These are phyloP conservation scores for Rosalia funebris DNA, from an alignment of 2,888 invertebrate genomes.

Conservation along the genomic window DNA sequence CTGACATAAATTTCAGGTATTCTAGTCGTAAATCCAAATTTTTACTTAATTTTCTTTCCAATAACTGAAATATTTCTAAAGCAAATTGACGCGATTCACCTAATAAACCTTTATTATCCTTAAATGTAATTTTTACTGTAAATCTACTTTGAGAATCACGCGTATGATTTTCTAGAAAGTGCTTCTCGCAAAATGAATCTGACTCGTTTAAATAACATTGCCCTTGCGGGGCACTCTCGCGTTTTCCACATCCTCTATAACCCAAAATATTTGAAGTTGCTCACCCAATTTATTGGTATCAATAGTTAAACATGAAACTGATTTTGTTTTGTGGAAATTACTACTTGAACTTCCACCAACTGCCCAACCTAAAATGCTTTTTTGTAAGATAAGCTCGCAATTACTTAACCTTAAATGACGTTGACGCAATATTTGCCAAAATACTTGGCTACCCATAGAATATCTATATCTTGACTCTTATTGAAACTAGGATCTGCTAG, in stretches of 20 bases:
- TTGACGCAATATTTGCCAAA: background rate
- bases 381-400: background rate
- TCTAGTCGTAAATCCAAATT: conserved; percentile 14
- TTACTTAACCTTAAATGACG: background rate
- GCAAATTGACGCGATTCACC: conserved; percentile 1
- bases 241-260: conserved; percentile 10
- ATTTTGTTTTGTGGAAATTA: background rate
- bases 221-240: conserved; percentile 7
- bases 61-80: conserved; percentile 16
- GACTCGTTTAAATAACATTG: conserved; percentile 11
- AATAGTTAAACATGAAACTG: background rate
- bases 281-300: too few relatives aligned
- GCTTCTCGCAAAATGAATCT: conserved; percentile 12
- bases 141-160: background rate
- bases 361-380: background rate
- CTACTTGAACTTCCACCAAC: background rate
- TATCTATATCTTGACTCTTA: background rate
- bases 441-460: background rate
- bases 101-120: too few relatives aligned
- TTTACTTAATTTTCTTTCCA: too few relatives aligned
- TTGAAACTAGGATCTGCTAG: background rate
- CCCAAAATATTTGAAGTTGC: conserved; percentile 23
- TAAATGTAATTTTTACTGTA: background rate
- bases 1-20: conserved; percentile 19
- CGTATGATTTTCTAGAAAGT: background rate